These are phyloP conservation scores for Mugil cephalus DNA, from an alignment of 2,113 vertebrate species.

Conservation along the genomic window DNA sequence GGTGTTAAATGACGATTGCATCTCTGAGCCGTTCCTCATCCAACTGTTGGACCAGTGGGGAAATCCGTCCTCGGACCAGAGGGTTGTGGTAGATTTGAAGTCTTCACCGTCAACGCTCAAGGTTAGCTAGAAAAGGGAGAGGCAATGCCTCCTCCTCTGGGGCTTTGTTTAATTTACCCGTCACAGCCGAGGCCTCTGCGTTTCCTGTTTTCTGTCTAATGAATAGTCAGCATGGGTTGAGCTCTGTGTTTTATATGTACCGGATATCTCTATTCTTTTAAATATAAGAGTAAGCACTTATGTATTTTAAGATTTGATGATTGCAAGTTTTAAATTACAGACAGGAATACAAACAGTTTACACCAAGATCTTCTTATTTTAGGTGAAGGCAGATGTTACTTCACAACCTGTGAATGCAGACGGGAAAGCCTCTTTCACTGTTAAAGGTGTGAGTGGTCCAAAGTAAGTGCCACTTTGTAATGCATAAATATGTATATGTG, in stretches of 20 bases:
- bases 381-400: slow-evolving; percentile 67
- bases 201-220: no score
- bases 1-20: slow-evolving; percentile 87
- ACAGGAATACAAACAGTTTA: no score
- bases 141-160: no score
- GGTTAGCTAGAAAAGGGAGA: slow-evolving; percentile 38
- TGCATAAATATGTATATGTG: not conserved
- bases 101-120: slow-evolving; percentile 56
- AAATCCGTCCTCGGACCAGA: slow-evolving; percentile 87
- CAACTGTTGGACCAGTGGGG: slow-evolving; percentile 93
- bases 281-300: no score
- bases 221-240: no score
- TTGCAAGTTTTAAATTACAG: no score
- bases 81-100: slow-evolving; percentile 84
- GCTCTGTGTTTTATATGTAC: no score
- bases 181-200: no score
- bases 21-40: slow-evolving; percentile 84
- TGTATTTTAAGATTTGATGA: no score
- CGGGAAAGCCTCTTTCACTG: slow-evolving; percentile 87
- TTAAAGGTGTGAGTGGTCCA: slow-evolving; percentile 84
- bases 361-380: not conserved
- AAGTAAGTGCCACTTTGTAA: slow-evolving; percentile 84
- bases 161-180: no score
- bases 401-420: slow-evolving; percentile 82
- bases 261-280: no score